Evolutionary conservation across 1,140 invertebrate species (phyloP).

Genomic region (Hylaeus anthracinus): DNA sequence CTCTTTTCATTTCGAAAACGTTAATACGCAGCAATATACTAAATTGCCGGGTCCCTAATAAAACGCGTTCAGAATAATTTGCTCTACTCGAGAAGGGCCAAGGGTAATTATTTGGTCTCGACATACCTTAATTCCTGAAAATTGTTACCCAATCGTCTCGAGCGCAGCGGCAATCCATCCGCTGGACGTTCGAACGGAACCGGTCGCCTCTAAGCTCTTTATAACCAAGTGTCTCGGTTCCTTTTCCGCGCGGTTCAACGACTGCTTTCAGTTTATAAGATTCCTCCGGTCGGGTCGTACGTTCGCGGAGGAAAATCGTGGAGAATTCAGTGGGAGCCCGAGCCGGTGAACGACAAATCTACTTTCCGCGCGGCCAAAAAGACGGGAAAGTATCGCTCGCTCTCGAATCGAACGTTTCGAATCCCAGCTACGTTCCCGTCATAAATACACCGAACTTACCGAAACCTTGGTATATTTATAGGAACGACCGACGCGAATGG

Average conservation of each 20-base stretch:
- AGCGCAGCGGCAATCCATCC: background rate
- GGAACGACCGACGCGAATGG: constrained; percentile 41
- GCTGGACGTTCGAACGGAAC: too few relatives aligned
- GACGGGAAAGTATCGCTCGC: constrained; percentile 32
- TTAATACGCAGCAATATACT: too few relatives aligned
- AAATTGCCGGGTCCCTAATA: too few relatives aligned
- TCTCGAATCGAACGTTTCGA: constrained; percentile 44
- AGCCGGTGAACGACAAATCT: constrained; percentile 42
- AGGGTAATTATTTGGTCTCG: too few relatives aligned
- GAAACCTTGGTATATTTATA: constrained; percentile 49
- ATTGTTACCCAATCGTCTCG: too few relatives aligned
- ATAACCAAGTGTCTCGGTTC: background rate
- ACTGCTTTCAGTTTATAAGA: constrained; percentile 1
- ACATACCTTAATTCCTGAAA: too few relatives aligned
- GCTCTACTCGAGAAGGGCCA: too few relatives aligned
- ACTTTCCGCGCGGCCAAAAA: constrained; percentile 14
- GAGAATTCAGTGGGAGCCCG: constrained; percentile 44
- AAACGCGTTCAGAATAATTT: too few relatives aligned
- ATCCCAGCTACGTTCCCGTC: constrained; percentile 48
- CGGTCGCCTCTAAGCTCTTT: background rate
- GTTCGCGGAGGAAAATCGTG: background rate
- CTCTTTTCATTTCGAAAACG: too few relatives aligned
- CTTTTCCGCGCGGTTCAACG: background rate
- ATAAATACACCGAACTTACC: constrained; percentile 51
- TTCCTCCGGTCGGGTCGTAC: background rate